Conservation (phyloP, 2,797 vertebrate genomes). For the Microcaecilia unicolor region DNA sequence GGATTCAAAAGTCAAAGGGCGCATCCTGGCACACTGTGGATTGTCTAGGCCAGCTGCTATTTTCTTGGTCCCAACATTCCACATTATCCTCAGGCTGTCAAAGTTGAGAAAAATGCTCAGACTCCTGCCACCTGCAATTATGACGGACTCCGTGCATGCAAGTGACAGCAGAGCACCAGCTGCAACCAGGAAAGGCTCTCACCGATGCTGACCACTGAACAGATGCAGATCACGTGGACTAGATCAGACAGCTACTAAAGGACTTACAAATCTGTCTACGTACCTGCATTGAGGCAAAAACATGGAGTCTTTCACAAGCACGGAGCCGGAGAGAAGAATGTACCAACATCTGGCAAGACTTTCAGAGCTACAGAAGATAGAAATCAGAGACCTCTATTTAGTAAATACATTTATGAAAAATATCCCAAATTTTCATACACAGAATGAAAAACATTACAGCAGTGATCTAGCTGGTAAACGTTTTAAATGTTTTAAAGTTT, state of each 20-base stretch:
- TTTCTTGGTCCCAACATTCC: neutral
- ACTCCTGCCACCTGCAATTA: neutral
- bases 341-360: conserved; percentile 88
- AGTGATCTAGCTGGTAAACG: no score
- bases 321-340: conserved; percentile 87
- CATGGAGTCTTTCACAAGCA: conserved; percentile 93
- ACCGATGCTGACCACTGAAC: no score
- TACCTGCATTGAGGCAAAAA: conserved; percentile 77
- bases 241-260: no score
- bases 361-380: conserved; percentile 69
- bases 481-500: no score
- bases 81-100: accelerated
- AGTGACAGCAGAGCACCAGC: no score
- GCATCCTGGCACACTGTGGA: neutral
- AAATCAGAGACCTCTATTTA: neutral
- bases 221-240: no score
- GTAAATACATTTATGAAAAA: neutral
- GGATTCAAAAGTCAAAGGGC: neutral
- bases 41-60: neutral
- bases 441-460: no score
- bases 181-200: no score
- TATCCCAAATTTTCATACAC: conserved; percentile 2
- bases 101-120: neutral
- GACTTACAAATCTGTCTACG: no score
- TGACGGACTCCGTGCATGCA: accelerated